phyloP scores from a whole-genome alignment of 30 jellyfish, hydroid and myxozoan species.

The Cassiopea xamachana region DNA sequence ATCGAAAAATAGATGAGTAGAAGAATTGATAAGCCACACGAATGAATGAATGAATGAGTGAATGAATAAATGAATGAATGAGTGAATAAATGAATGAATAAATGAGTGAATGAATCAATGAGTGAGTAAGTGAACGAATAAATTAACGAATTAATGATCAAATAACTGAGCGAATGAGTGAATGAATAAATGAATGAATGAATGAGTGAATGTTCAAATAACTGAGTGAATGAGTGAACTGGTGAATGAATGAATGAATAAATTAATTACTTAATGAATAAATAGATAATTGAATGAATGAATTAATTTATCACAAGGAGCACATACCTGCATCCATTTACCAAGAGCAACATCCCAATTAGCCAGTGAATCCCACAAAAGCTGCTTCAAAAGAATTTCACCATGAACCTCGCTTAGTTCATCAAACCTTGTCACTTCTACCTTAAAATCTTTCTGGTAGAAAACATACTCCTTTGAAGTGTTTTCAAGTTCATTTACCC shows the following conservation, averaged over 20 bases:
- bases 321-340: slow-evolving; percentile 87
- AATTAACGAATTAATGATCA: neutral
- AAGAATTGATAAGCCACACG: too few species aligned
- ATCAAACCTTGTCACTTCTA: slow-evolving; percentile 96
- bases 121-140: too few species aligned
- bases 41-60: neutral
- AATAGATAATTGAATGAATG: neutral
- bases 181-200: too few species aligned
- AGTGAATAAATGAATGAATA: too few species aligned
- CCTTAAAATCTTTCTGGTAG: slow-evolving; percentile 93
- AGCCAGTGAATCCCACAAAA: slow-evolving; percentile 88
- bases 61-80: too few species aligned
- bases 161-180: neutral
- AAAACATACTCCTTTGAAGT: slow-evolving; percentile 80
- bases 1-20: too few species aligned
- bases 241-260: neutral
- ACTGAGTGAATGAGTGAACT: too few species aligned
- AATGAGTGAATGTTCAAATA: too few species aligned
- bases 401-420: slow-evolving; percentile 93
- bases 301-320: neutral
- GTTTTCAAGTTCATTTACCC: slow-evolving; percentile 79
- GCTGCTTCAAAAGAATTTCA: slow-evolving; percentile 88
- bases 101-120: too few species aligned
- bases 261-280: neutral
- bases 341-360: slow-evolving; percentile 88